Percentiles rank a stretch among this genome's conserved stretches.
These are phyloP conservation scores for Porites lobata DNA, from an alignment of 92 coral and sea anemone species.

Conservation along the genomic window DNA sequence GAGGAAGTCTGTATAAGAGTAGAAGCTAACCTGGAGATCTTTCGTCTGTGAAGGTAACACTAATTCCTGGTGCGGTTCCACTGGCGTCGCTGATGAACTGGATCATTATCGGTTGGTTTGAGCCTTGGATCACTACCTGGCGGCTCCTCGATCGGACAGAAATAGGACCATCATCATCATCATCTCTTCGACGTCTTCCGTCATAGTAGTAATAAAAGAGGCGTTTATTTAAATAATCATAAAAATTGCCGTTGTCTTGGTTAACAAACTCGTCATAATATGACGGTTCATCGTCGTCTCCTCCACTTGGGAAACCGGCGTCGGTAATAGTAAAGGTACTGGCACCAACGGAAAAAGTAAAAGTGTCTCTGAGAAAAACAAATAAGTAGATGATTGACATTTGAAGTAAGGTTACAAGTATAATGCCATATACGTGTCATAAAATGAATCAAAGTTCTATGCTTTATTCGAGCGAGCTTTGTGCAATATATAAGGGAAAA, in stretches of 20 bases:
- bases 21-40: neutral
- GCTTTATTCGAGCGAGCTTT: too few relatives aligned
- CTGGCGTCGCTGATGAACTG: neutral
- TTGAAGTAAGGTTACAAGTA: too few relatives aligned
- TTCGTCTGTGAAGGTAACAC: neutral
- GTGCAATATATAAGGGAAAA: too few relatives aligned
- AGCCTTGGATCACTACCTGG: neutral
- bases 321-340: neutral
- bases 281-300: neutral
- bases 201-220: slow-evolving; percentile 9
- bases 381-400: too few relatives aligned
- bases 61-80: neutral
- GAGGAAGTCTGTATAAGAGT: neutral
- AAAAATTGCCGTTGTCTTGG: too few relatives aligned
- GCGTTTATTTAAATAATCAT: neutral
- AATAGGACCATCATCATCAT: neutral
- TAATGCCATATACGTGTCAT: too few relatives aligned
- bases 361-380: too few relatives aligned
- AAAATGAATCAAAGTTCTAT: too few relatives aligned
- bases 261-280: neutral
- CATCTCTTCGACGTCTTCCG: neutral
- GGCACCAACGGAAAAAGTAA: neutral
- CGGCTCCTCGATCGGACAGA: neutral
- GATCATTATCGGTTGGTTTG: neutral
- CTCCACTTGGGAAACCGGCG: neutral